Percentiles rank a stretch among this genome's conserved stretches.
phyloP scores from a whole-genome alignment of 35 echinoderm and acorn worm genomes.

The Antedon bifida region DNA sequence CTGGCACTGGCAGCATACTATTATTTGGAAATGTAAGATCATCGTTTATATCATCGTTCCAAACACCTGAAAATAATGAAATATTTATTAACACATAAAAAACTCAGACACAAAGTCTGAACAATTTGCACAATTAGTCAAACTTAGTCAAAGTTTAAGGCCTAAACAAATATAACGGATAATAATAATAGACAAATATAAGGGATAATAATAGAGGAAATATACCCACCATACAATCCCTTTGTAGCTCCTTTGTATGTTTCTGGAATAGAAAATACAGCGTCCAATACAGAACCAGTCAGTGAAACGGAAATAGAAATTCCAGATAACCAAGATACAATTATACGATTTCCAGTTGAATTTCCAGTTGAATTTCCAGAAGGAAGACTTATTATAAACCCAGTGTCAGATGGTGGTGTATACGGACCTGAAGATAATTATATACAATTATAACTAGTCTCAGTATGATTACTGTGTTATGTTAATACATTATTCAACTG shows the following conservation, averaged over 20 bases:
- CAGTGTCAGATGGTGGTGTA: neutral
- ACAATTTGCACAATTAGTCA: too few species aligned
- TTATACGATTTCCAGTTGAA: too few species aligned
- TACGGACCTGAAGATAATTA: neutral
- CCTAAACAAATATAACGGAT: too few species aligned
- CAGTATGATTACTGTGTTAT: too few species aligned
- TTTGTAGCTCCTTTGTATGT: neutral
- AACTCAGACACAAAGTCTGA: too few species aligned
- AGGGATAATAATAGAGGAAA: too few species aligned
- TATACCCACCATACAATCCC: neutral
- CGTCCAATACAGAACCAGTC: neutral
- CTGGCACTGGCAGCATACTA: neutral
- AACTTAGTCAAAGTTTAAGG: too few species aligned
- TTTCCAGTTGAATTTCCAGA: neutral
- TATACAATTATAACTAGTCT: too few species aligned
- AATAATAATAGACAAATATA: too few species aligned
- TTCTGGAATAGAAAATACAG: neutral
- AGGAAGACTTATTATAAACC: neutral
- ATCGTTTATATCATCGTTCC: slow-evolving; percentile 8
- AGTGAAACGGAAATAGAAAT: neutral
- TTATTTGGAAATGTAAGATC: neutral
- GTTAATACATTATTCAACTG: too few species aligned
- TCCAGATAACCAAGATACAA: neutral
- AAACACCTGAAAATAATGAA: slow-evolving; percentile 3
- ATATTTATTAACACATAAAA: too few species aligned